Evolutionary conservation across 2,888 invertebrate genomes (phyloP).

Genomic region (Pterostichus madidus): DNA sequence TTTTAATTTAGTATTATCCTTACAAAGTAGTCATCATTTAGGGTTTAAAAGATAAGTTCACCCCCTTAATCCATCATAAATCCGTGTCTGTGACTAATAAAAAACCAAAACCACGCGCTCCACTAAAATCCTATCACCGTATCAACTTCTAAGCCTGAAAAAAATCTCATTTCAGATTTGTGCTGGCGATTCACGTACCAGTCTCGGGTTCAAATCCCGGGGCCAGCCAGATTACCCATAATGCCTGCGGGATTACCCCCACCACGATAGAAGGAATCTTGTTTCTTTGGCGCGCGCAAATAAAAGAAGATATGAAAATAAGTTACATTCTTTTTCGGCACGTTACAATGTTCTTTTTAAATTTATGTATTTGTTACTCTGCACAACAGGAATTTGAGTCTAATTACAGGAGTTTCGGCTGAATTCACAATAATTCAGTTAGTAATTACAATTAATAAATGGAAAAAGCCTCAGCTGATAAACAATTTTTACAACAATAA

Average conservation of each 20-base stretch:
- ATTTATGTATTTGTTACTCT: too few species aligned
- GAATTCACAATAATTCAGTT: too few species aligned
- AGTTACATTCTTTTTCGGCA: not conserved
- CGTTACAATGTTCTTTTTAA: too few species aligned
- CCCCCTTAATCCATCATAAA: constrained; percentile 6
- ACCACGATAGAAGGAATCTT: not conserved
- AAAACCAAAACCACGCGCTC: not conserved
- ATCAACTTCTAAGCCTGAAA: not conserved
- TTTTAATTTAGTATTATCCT: not conserved
- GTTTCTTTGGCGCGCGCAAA: not conserved
- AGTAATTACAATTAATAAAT: too few species aligned
- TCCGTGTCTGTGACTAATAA: not conserved
- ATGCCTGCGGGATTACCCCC: not conserved
- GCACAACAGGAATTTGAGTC: too few species aligned
- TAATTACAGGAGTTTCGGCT: too few species aligned
- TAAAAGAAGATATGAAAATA: not conserved
- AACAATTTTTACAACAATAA: too few species aligned
- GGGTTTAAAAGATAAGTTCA: not conserved
- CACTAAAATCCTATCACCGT: not conserved
- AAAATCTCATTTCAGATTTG: too few species aligned
- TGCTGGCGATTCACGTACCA: not conserved
- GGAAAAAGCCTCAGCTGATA: too few species aligned
- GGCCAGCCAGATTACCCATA: not conserved
- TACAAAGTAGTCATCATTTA: not conserved
- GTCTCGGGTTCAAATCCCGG: not conserved